A percentile compares a stretch with the other conserved stretches of the same genome.
These are phyloP conservation scores for Drosophila carrolli DNA, from an alignment of 1,140 invertebrate genomes.

Conservation along the genomic window DNA sequence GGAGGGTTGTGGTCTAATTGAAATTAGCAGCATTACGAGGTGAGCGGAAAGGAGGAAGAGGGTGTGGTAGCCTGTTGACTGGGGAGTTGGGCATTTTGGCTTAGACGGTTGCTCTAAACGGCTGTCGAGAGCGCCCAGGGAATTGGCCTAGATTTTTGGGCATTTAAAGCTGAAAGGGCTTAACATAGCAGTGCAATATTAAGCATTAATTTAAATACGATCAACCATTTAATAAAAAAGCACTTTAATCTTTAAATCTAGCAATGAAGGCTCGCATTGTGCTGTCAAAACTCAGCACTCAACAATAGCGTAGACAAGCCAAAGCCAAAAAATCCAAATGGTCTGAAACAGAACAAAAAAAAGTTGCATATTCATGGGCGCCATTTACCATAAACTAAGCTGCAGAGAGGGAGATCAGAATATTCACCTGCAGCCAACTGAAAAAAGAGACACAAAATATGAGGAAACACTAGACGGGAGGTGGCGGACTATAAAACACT, in stretches of 20 bases:
- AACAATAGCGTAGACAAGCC: slow-evolving; percentile 33
- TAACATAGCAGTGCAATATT: not conserved
- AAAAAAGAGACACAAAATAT: slow-evolving; percentile 21
- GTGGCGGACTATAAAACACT: slow-evolving; percentile 77
- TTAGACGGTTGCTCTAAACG: slow-evolving; percentile 37
- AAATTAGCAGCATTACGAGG: slow-evolving; percentile 66
- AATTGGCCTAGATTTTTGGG: slow-evolving; percentile 12
- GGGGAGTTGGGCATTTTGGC: slow-evolving; percentile 41
- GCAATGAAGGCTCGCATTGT: slow-evolving; percentile 5
- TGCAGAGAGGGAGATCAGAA: slow-evolving; percentile 45
- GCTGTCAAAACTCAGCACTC: slow-evolving; percentile 22
- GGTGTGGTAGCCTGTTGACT: slow-evolving; percentile 18
- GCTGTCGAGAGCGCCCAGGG: slow-evolving; percentile 15
- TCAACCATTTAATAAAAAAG: not conserved
- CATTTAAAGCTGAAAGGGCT: not conserved
- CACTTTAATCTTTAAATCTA: slow-evolving; percentile 27
- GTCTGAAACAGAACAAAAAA: slow-evolving; percentile 16
- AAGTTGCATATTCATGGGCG: slow-evolving; percentile 71
- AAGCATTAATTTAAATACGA: not conserved
- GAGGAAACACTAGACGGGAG: slow-evolving; percentile 14
- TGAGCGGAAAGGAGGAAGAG: not conserved
- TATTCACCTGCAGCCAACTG: slow-evolving; percentile 59
- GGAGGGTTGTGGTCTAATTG: slow-evolving; percentile 65
- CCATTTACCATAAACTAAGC: slow-evolving; percentile 67
- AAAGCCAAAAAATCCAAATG: slow-evolving; percentile 40